Percentiles rank a stretch among this genome's conserved stretches.
These are phyloP conservation scores for Calycopis cecrops DNA, from an alignment of 1,140 invertebrate genomes.

Conservation along the genomic window DNA sequence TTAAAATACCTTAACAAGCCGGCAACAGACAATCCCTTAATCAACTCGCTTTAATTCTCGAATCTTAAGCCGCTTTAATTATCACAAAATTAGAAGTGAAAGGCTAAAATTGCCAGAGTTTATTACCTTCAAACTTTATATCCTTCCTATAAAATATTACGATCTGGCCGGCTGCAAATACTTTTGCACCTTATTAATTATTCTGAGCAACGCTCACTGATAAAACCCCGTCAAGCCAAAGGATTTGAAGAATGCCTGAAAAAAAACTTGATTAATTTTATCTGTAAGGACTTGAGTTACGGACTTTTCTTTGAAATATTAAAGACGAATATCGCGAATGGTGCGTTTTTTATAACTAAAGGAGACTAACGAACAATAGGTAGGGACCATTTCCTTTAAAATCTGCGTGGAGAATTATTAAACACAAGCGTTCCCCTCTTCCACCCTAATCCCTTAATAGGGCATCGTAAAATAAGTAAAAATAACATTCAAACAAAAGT, in stretches of 20 bases:
- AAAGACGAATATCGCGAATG: too few relatives aligned
- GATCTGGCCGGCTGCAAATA: constrained; percentile 3
- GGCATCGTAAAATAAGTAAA: too few relatives aligned
- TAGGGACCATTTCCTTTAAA: too few relatives aligned
- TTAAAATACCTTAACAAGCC: neutral
- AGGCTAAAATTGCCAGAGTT: constrained; percentile 9
- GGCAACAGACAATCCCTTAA: neutral
- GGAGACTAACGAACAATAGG: too few relatives aligned
- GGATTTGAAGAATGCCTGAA: neutral
- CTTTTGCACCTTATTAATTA: constrained; percentile 10
- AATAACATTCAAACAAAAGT: too few relatives aligned
- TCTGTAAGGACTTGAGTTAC: too few relatives aligned
- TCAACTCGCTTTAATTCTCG: neutral
- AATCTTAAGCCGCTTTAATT: constrained; percentile 7
- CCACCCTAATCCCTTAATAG: too few relatives aligned
- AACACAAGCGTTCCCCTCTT: too few relatives aligned
- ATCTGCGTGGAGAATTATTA: too few relatives aligned
- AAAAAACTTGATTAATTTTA: neutral
- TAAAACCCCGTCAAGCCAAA: neutral
- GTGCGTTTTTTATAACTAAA: too few relatives aligned
- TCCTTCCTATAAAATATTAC: constrained; percentile 8
- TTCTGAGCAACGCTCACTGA: neutral
- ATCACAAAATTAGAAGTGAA: constrained; percentile 9
- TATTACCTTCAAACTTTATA: constrained; percentile 10
- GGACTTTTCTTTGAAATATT: too few relatives aligned